These are phyloP conservation scores for Athene noctua DNA, from an alignment of 2,113 vertebrate genomes.

Conservation along the genomic window DNA sequence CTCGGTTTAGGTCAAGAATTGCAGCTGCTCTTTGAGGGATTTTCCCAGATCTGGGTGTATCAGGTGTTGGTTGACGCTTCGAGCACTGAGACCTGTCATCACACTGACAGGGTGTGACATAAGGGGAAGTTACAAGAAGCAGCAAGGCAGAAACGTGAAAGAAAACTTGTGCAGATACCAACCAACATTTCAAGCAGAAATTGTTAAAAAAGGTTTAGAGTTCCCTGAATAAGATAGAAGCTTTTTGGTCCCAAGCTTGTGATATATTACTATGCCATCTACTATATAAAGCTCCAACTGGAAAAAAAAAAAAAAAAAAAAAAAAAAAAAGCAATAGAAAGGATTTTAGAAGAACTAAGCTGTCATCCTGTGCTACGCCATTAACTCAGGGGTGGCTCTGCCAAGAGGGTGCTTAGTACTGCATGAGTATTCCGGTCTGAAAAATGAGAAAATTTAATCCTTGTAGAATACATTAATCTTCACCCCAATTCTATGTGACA, in stretches of 20 bases:
- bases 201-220: neutral
- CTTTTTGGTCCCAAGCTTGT: neutral
- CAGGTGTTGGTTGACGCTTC: slow-evolving; percentile 22
- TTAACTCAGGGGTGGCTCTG: slow-evolving; percentile 18
- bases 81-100: slow-evolving; percentile 31
- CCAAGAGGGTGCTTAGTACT: neutral
- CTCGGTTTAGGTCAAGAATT: slow-evolving; percentile 27
- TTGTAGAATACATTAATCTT: slow-evolving; percentile 32
- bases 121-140: slow-evolving; percentile 45
- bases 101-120: slow-evolving; percentile 35
- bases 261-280: neutral
- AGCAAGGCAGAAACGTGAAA: slow-evolving; percentile 14
- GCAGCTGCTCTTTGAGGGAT: slow-evolving; percentile 39
- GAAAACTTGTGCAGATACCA: neutral
- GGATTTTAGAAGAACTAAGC: slow-evolving; percentile 7
- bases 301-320: no score
- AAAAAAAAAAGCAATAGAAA: neutral
- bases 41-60: slow-evolving; percentile 27
- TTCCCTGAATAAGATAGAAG: neutral
- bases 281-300: neutral
- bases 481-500: neutral
- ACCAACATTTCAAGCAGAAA: slow-evolving; percentile 15
- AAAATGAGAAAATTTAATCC: slow-evolving; percentile 42
- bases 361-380: neutral
- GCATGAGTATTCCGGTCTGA: neutral